These are phyloP conservation scores for Brachyhypopomus occidentalis DNA, from an alignment of 2,113 vertebrate genomes.

Conservation along the genomic window DNA sequence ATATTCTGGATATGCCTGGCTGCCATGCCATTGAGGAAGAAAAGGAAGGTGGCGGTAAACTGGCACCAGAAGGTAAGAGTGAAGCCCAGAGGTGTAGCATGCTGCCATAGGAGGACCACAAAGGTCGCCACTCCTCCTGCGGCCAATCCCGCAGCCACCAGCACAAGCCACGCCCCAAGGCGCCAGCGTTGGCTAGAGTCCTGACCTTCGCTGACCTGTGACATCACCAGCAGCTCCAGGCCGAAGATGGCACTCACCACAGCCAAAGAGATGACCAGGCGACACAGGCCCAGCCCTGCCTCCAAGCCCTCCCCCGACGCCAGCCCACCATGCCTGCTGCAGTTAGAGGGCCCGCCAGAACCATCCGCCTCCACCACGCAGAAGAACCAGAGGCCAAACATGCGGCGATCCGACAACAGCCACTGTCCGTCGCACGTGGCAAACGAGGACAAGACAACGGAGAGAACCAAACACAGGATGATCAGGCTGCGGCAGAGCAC, in stretches of 20 bases:
- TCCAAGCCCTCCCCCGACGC: slow-evolving; percentile 66
- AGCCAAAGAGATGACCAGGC: slow-evolving; percentile 68
- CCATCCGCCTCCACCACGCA: slow-evolving; percentile 63
- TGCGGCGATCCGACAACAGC: slow-evolving; percentile 67
- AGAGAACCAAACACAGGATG: slow-evolving; percentile 72
- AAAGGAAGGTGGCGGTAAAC: slow-evolving; percentile 77
- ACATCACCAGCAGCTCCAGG: slow-evolving; percentile 83
- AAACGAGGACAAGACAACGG: slow-evolving; percentile 77
- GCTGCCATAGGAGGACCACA: slow-evolving; percentile 69
- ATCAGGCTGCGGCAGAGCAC: slow-evolving; percentile 75
- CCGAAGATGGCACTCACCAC: slow-evolving; percentile 81
- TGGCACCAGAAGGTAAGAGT: slow-evolving; percentile 82
- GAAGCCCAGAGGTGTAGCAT: slow-evolving; percentile 68
- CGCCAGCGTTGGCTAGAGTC: slow-evolving; percentile 72
- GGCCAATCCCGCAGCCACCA: slow-evolving; percentile 71
- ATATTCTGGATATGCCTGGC: slow-evolving; percentile 80
- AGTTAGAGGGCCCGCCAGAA: slow-evolving; percentile 53
- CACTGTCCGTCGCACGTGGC: slow-evolving; percentile 81
- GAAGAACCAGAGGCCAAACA: slow-evolving; percentile 81
- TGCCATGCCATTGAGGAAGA: slow-evolving; percentile 80
- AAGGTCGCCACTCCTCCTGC: slow-evolving; percentile 72
- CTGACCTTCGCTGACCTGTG: slow-evolving; percentile 77
- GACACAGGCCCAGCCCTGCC: slow-evolving; percentile 64
- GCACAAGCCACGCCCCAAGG: slow-evolving; percentile 72
- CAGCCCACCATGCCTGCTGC: slow-evolving; percentile 69